phyloP scores from a whole-genome alignment of 2,113 vertebrate species.

The Pongo pygmaeus region DNA sequence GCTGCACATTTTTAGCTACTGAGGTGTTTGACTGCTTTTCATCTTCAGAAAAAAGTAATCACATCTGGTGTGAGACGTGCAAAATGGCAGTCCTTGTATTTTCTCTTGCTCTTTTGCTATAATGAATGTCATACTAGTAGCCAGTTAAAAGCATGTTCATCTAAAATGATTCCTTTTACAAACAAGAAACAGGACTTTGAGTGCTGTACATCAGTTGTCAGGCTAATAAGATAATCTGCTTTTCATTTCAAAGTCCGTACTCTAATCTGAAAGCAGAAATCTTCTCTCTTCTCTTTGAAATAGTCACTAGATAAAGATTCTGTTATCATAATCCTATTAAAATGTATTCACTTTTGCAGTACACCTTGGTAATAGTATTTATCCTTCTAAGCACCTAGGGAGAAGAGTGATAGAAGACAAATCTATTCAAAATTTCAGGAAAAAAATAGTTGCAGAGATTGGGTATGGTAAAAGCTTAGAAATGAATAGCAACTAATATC shows the following conservation, averaged over 20 bases:
- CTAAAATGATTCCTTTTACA: constrained; percentile 43
- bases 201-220: constrained; percentile 20
- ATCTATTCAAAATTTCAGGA: constrained; percentile 42
- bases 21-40: constrained; percentile 44
- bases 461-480: background rate
- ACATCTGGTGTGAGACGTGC: constrained; percentile 4
- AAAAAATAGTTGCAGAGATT: constrained; percentile 10
- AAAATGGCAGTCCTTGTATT: background rate
- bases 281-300: constrained; percentile 35
- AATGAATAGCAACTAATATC: constrained; percentile 3
- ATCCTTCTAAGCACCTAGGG: constrained; percentile 51
- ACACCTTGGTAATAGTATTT: constrained; percentile 62
- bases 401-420: constrained; percentile 50
- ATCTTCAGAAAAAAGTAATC: constrained; percentile 23
- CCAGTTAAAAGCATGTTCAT: constrained; percentile 29
- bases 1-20: constrained; percentile 35
- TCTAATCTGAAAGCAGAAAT: constrained; percentile 65
- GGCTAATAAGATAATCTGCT: constrained; percentile 73
- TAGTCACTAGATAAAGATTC: constrained; percentile 53
- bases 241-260: constrained; percentile 63
- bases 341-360: constrained; percentile 54
- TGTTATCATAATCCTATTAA: constrained; percentile 73
- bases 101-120: background rate
- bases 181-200: constrained; percentile 48
- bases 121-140: background rate